phyloP scores from a whole-genome alignment of 1,140 invertebrate species.

The Sitophilus oryzae region DNA sequence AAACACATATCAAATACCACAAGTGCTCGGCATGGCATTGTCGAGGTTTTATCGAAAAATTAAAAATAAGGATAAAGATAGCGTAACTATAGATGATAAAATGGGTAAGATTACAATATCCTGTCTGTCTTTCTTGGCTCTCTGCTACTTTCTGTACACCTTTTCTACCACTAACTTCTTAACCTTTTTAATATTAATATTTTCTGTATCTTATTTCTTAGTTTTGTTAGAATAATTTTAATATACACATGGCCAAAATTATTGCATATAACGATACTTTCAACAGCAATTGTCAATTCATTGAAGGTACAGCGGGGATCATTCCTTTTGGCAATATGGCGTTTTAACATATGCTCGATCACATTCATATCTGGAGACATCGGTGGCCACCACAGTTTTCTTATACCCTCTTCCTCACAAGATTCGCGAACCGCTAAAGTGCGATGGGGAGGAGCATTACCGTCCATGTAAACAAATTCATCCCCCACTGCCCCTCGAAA shows the following conservation, averaged over 20 bases:
- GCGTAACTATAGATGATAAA: slow-evolving; percentile 12
- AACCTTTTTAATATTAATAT: neutral
- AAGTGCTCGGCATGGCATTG: slow-evolving; percentile 11
- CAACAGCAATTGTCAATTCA: too few species aligned
- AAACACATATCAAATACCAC: slow-evolving; percentile 3
- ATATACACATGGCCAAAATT: neutral
- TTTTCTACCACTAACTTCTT: neutral
- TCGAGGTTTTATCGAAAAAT: slow-evolving; percentile 10
- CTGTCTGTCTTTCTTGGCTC: neutral
- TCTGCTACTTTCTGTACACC: neutral
- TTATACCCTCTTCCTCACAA: too few species aligned
- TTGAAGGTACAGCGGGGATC: too few species aligned
- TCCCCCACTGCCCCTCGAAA: too few species aligned
- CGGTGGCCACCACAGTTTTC: too few species aligned
- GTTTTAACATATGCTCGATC: too few species aligned
- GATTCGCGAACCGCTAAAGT: too few species aligned
- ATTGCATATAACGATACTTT: too few species aligned
- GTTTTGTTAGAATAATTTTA: neutral
- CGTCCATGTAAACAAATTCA: too few species aligned
- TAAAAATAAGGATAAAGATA: neutral
- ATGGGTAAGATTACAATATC: slow-evolving; percentile 8
- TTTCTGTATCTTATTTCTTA: neutral
- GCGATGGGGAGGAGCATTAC: too few species aligned
- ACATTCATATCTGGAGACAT: too few species aligned
- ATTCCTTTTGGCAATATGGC: too few species aligned